Base-by-base conservation (phyloP, 2,113 vertebrate genomes). In the Burhinus bistriatus region DNA sequence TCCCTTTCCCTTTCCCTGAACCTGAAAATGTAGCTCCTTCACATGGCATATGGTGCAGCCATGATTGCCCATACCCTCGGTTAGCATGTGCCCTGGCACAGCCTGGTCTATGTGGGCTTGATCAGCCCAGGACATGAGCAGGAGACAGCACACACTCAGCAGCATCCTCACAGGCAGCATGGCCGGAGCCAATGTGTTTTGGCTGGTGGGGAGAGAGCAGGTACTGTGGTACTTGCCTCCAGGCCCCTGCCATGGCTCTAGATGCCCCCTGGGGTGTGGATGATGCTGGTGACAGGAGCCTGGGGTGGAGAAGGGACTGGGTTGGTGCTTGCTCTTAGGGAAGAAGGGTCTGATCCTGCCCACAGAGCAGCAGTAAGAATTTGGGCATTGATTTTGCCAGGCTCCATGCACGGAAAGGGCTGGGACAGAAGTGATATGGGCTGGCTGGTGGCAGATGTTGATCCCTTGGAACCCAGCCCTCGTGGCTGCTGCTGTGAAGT, bases 1-100 rank as follows among this genome's bases (percentile, higher is more conserved):
- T 83, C 42, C 52, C 81, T 40, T 51, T 83, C 42, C 52, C 81
- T 84, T 20, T 32, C 51, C 36, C 40, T 55, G 45, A 66, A 52
- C 9, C 3, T 22, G 14, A 15, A 27, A 55, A 15, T 10, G 9
- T 4, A 42, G 59, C n/a, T 49, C 52, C 71, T 38, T 45, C 47
- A 21, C 0, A 0, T 6, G 38, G 69, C 23, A 54, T n/a, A n/a
- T 0, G 1, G 26, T 19, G 38, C 17, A 71, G 62, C 51, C n/a
- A 3, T 0, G 0, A 26, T 11, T 32, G 61, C 81, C 52, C 1
- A 3, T 26, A 22, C 45, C 11, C 51, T 66, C 0, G 1, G 32
- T 36, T 22, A 81, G 79, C 3, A 6, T 1, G 0, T 52, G 26
- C 17, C 68, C 25, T 0, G 1, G 36, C 51, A 87, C 30, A 38